These are phyloP conservation scores for Premnoplex brunnescens DNA, from an alignment of 2,797 vertebrate species.

Conservation along the genomic window DNA sequence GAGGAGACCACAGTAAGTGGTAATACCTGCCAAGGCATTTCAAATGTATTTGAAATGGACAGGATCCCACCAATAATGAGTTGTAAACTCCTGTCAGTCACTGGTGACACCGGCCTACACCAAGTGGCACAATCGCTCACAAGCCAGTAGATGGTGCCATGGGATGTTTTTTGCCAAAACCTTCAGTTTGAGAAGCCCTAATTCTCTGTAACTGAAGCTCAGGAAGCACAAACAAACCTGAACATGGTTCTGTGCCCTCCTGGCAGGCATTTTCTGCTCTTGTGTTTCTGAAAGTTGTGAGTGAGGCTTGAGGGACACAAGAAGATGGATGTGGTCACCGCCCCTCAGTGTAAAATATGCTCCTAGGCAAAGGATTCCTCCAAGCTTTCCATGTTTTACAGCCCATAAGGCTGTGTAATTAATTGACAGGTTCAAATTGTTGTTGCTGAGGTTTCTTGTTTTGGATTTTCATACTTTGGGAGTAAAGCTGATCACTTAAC, in stretches of 20 bases:
- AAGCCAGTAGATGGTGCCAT: conserved; percentile 58
- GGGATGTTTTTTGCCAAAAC: not conserved
- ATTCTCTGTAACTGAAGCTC: not conserved
- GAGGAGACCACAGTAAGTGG: not conserved
- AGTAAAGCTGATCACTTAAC: not conserved
- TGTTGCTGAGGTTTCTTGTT: not conserved
- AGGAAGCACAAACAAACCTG: not conserved
- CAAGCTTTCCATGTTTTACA: not conserved
- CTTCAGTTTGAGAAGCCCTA: not conserved
- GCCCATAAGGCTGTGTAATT: not conserved
- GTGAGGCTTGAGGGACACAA: not conserved
- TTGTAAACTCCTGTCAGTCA: not conserved
- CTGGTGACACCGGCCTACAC: not conserved
- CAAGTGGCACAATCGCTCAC: not conserved
- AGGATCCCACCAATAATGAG: not conserved
- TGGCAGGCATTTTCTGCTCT: not conserved
- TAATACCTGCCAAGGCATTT: not conserved
- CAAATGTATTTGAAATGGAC: not conserved
- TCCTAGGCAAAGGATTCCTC: not conserved
- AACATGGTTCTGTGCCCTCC: not conserved
- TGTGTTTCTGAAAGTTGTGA: not conserved
- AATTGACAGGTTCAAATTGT: not conserved
- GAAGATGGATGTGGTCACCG: not conserved
- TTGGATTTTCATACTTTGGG: not conserved
- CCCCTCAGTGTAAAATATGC: not conserved